Evolutionary conservation across 2,113 vertebrate genomes (phyloP), one percentile per base, ranked within the genome.

Genomic region (Pristiophorus japonicus): DNA sequence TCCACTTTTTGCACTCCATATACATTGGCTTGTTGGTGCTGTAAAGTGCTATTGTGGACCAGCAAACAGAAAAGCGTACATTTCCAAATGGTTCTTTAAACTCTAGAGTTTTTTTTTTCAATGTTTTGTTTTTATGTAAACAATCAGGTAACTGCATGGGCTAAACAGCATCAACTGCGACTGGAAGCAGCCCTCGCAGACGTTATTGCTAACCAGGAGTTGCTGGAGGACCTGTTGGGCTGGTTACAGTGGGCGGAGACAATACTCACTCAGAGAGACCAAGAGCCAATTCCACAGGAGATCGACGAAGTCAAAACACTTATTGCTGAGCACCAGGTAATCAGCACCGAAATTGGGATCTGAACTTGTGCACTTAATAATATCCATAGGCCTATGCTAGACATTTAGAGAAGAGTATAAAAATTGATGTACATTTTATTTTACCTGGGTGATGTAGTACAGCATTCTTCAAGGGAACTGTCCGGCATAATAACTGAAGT

Each of bases 231-330:
- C 70, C 97, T 99, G 96, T 97, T 99, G 95, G 97, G 97, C 0
- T 99, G 99, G 99, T 96, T 99, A 55, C 99, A 99, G 96, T 99
- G 98, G 99, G 99, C 99, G 27, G 99, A 99, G 96, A 98, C 97
- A 34, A 99, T 98, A 0, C 98, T 99, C 3, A 98, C 96, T 0
- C 98, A 99, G 85, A 99, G 99, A 96, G 99, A 99, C 96, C 99
- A 98, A 95, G 99, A 99, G 95, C 70, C 96, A 4, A 97, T 99
- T 92, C 98, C 99, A 5, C 98, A 99, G 97, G 99, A 99, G 96
- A 98, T 99, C 0, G 98, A 99, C 66, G 98, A 99, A 73, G 98
- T 99, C 96, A 99, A 99, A 97, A 96, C 97, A 0, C 98, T 99
- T 96, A 99, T 99, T 96, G 98, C 98, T 0, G 98, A 99, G 93